These are phyloP conservation scores for Syngnathus rostellatus DNA, from an alignment of 2,797 vertebrate genomes.

Conservation along the genomic window DNA sequence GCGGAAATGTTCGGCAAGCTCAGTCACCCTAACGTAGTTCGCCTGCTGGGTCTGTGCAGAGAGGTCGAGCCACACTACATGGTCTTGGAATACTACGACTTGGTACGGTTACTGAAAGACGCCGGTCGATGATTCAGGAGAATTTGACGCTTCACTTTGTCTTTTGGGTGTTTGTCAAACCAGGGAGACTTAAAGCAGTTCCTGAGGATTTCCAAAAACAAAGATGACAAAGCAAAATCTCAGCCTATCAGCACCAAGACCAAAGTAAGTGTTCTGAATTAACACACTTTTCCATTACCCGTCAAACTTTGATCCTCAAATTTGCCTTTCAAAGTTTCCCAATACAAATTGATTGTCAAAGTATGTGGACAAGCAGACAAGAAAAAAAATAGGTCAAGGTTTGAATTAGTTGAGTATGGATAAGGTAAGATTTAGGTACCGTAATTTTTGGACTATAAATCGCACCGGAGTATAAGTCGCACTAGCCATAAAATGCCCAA, in stretches of 20 bases:
- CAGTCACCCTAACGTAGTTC: constrained; percentile 81
- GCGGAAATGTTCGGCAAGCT: constrained; percentile 95
- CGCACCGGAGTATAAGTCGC: too few relatives aligned
- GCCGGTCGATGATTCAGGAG: background rate
- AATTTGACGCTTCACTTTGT: background rate
- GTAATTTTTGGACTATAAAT: too few relatives aligned
- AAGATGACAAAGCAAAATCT: constrained; percentile 87
- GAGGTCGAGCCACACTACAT: constrained; percentile 89
- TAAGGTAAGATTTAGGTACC: too few relatives aligned
- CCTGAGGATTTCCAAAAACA: constrained; percentile 90
- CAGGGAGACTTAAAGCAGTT: constrained; percentile 97
- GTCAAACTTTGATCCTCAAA: background rate
- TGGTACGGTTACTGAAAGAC: constrained; percentile 67
- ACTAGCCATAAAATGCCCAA: too few relatives aligned
- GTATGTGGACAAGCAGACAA: too few relatives aligned
- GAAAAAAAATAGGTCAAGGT: background rate
- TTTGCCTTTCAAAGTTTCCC: too few relatives aligned
- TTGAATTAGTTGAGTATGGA: too few relatives aligned
- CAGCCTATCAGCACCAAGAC: constrained; percentile 90
- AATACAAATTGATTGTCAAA: too few relatives aligned
- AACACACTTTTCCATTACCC: background rate
- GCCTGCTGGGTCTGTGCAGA: constrained; percentile 84
- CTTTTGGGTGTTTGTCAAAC: constrained; percentile 3
- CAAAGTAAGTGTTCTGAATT: constrained; percentile 72
- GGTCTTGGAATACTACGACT: constrained; percentile 93